A percentile compares a stretch with the other conserved stretches of the same genome.
Conservation (phyloP, 2,113 vertebrate species). For the Ceyx margarethae region DNA sequence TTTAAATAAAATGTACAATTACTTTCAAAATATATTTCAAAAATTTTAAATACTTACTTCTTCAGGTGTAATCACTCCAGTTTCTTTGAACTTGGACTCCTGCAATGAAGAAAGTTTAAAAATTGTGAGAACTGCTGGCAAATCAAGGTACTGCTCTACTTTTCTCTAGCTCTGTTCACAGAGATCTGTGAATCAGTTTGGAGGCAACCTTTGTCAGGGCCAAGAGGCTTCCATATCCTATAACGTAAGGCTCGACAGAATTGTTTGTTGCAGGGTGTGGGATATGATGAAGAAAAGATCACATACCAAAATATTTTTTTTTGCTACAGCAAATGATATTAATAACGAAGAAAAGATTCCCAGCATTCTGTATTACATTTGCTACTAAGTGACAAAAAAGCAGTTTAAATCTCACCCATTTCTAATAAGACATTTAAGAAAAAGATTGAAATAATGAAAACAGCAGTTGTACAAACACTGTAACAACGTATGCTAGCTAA, state of each 20-base stretch:
- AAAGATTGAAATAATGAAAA: not conserved
- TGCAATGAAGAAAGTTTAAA: slow-evolving; percentile 60
- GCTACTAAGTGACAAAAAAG: not conserved
- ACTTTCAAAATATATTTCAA: not conserved
- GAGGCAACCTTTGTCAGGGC: not conserved
- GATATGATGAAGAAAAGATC: not conserved
- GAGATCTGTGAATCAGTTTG: not conserved
- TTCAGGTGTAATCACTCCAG: slow-evolving; percentile 97
- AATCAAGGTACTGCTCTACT: not conserved
- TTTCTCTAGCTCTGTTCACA: not conserved
- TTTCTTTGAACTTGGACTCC: slow-evolving; percentile 99
- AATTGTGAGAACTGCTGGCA: not conserved
- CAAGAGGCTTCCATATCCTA: not conserved
- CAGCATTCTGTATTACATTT: not conserved
- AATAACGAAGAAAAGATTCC: not conserved
- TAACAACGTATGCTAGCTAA: not conserved
- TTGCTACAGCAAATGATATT: not conserved
- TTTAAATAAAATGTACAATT: not conserved
- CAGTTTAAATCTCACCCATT: not conserved
- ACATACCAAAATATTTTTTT: not conserved
- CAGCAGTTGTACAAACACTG: not conserved
- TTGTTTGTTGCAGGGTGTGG: not conserved
- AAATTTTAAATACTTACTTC: slow-evolving; percentile 81
- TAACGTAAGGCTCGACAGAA: not conserved
- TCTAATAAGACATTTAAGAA: not conserved